phyloP scores from a whole-genome alignment of 23 tunicate genomes.

The Oikopleura vanhoeffeni region DNA sequence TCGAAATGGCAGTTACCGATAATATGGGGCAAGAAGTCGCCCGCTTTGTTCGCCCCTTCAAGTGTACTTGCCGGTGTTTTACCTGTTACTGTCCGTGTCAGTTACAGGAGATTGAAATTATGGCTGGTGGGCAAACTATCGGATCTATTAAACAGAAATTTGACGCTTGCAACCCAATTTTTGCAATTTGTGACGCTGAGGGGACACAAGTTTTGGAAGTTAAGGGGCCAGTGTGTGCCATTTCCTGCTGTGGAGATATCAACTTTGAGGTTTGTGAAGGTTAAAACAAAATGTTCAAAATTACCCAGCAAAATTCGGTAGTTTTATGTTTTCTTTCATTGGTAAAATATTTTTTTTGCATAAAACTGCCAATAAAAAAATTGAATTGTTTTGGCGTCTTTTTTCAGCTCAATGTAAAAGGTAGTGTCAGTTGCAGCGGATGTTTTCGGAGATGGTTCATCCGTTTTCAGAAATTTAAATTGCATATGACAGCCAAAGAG shows the following conservation, averaged over 20 bases:
- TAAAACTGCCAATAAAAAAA: no score
- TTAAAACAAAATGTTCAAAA: no score
- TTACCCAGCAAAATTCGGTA: no score
- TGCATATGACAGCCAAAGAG: no score
- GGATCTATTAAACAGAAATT: background rate
- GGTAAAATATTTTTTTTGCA: no score
- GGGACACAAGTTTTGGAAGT: background rate
- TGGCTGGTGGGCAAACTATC: background rate
- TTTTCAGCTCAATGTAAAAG: no score
- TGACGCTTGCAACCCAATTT: background rate
- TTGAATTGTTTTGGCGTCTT: no score
- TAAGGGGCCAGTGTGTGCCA: constrained; percentile 1
- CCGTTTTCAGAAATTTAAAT: no score
- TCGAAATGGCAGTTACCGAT: constrained; percentile 19
- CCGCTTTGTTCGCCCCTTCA: constrained; percentile 34
- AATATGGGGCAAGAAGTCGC: constrained; percentile 19
- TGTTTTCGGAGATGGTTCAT: no score
- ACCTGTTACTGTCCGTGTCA: constrained; percentile 37
- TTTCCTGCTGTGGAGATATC: constrained; percentile 6
- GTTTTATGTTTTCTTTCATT: no score
- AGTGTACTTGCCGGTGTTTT: constrained; percentile 44
- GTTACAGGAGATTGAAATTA: background rate
- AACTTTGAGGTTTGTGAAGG: background rate
- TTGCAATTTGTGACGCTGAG: background rate
- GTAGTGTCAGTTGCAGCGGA: no score